phyloP scores from a whole-genome alignment of 2,113 vertebrate species.

The Barbus barbus region DNA sequence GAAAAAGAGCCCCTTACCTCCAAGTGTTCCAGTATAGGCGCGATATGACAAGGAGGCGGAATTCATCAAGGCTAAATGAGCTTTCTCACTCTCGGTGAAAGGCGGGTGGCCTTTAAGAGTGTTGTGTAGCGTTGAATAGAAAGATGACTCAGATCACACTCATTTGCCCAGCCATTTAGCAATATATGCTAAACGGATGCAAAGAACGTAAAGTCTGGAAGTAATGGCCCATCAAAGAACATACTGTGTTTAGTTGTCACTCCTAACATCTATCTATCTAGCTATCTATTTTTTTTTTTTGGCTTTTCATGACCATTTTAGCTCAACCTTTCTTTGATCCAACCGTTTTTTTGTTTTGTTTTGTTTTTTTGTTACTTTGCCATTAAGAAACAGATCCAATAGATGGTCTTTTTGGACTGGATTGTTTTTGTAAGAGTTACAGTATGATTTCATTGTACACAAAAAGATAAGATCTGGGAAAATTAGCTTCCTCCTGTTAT shows the following conservation, averaged over 20 bases:
- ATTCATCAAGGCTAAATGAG: constrained; percentile 37
- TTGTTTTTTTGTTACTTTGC: background rate
- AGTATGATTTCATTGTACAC: background rate
- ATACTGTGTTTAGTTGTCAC: too few species aligned
- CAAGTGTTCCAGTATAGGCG: background rate
- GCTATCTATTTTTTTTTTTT: background rate
- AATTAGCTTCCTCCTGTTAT: background rate
- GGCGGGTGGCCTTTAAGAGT: constrained; percentile 42
- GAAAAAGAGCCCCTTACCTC: too few species aligned
- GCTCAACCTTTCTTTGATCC: background rate
- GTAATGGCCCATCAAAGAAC: too few species aligned
- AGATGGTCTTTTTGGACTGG: background rate
- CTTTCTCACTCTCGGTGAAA: constrained; percentile 18
- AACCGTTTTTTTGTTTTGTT: background rate
- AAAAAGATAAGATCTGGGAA: background rate
- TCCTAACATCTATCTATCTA: too few species aligned
- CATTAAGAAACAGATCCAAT: background rate
- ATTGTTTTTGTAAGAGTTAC: background rate
- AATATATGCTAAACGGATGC: background rate
- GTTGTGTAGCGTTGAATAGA: constrained; percentile 27
- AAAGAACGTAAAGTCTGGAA: background rate
- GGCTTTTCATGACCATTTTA: background rate
- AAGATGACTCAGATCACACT: constrained; percentile 37
- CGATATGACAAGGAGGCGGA: constrained; percentile 22
- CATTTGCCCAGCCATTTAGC: constrained; percentile 39